Evolutionary conservation across 2,888 invertebrate genomes (phyloP), one percentile per base, ranked within the genome.

Genomic region (Dilophus febrilis): DNA sequence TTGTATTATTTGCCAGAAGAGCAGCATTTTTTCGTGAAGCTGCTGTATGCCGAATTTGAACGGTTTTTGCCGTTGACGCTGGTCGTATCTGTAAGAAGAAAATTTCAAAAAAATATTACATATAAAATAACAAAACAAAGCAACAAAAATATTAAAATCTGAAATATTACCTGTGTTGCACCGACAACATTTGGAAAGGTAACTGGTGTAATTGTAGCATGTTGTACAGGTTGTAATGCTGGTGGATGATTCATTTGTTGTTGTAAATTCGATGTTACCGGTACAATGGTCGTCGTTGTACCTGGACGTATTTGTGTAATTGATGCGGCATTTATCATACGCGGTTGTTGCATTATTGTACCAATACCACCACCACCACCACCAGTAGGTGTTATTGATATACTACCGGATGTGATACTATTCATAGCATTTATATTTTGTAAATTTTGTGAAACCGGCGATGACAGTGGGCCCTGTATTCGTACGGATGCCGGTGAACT

Each of bases 191-290:
- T 45, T 28, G 40, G 41, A 42, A 41, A 48, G 18, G 43, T 28
- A 28, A 38, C 41, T 43, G 44, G 46, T 13, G 18, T 17, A 14
- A 36, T 37, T 17, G 37, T 34, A 16, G 44, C 36, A 18, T 45
- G 43, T 43, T 46, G 46, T 34, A 62, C 61, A 49, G 61, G 53
- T 49, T 61, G 63, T 42, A 61, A 51, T 46, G 55, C 53, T 43
- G 61, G 55, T 38, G 53, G 54, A 47, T 62, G 59, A 27, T 55
- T 46, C 5, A 55, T 48, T 30, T 44, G 38, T 31, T 36, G 46
- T 48, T 53, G 55, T 37, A 50, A 44, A 47, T 53, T 53, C 42
- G 38, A 46, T 45, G 51, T 48, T 45, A 53, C 51, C 42, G 50
- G 46, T 30, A 29, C 29, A 42, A 53, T 52, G n/a, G 51, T 51